Evolutionary conservation across 2,888 invertebrate genomes (phyloP).

Genomic region (Erebia ligea): DNA sequence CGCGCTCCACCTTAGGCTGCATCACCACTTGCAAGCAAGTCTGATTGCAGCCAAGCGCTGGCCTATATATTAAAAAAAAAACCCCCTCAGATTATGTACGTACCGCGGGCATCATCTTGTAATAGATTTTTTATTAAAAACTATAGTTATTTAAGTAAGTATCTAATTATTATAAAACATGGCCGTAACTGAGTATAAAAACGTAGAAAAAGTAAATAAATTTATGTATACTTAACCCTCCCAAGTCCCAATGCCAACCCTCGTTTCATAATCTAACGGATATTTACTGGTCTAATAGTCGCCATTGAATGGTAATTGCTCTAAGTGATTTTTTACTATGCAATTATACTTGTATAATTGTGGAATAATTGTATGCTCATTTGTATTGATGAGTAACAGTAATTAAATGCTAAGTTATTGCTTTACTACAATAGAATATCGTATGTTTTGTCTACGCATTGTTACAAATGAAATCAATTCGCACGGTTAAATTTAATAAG

Average conservation of each 20-base stretch:
- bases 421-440: neutral
- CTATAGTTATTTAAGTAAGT: neutral
- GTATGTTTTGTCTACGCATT: neutral
- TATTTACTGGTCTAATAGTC: slow-evolving; percentile 13
- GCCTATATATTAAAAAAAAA: too few species aligned
- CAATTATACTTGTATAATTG: slow-evolving; percentile 26
- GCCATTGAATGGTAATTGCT: slow-evolving; percentile 21
- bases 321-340: slow-evolving; percentile 29
- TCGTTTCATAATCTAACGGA: slow-evolving; percentile 13
- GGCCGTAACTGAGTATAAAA: neutral
- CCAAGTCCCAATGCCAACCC: neutral
- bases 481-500: slow-evolving; percentile 9
- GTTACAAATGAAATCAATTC: slow-evolving; percentile 15
- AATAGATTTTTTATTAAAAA: too few species aligned
- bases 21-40: too few species aligned
- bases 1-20: too few species aligned
- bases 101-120: too few species aligned
- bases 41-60: too few species aligned
- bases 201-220: neutral
- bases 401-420: slow-evolving; percentile 24
- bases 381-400: slow-evolving; percentile 22
- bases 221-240: neutral
- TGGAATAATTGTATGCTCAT: slow-evolving; percentile 21
- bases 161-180: neutral
- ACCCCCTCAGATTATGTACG: too few species aligned